Evolutionary conservation across 2,797 vertebrate species (phyloP).

Genomic region (Sarcophilus harrisii): DNA sequence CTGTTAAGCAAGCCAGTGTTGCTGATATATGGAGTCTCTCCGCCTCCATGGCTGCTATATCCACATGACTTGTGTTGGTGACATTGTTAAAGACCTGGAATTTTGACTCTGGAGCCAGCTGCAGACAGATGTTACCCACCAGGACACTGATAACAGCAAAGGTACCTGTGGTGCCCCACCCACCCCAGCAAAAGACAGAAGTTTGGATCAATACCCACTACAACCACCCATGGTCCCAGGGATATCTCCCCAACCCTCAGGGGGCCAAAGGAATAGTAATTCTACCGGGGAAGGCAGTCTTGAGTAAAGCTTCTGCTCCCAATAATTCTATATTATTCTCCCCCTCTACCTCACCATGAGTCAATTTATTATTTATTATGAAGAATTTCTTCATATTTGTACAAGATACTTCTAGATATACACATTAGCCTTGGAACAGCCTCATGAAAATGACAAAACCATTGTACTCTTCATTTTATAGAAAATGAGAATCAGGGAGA

Average conservation of each 20-base stretch:
- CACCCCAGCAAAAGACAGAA: conserved; percentile 71
- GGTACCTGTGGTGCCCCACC: conserved; percentile 86
- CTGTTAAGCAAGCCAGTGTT: conserved; percentile 92
- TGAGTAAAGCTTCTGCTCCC: neutral
- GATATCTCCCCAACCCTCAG: neutral
- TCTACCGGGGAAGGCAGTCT: neutral
- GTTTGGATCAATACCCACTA: conserved; percentile 15
- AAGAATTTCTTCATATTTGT: too few species aligned
- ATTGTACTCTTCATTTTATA: neutral
- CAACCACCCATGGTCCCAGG: conserved; percentile 23
- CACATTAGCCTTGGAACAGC: neutral
- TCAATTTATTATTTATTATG: neutral
- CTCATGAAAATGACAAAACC: neutral
- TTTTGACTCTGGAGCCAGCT: conserved; percentile 90
- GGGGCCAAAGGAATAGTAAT: neutral
- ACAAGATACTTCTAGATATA: neutral
- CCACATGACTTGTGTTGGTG: conserved; percentile 86
- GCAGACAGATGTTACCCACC: conserved; percentile 91
- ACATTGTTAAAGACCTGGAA: conserved; percentile 89
- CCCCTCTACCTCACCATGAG: neutral
- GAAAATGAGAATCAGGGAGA: neutral
- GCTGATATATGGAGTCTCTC: conserved; percentile 91
- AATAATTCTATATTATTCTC: neutral
- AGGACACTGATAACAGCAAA: conserved; percentile 97
- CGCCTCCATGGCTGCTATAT: conserved; percentile 87